Evolutionary conservation across 2,113 vertebrate genomes (phyloP).

Genomic region (Thamnaconus septentrionalis): DNA sequence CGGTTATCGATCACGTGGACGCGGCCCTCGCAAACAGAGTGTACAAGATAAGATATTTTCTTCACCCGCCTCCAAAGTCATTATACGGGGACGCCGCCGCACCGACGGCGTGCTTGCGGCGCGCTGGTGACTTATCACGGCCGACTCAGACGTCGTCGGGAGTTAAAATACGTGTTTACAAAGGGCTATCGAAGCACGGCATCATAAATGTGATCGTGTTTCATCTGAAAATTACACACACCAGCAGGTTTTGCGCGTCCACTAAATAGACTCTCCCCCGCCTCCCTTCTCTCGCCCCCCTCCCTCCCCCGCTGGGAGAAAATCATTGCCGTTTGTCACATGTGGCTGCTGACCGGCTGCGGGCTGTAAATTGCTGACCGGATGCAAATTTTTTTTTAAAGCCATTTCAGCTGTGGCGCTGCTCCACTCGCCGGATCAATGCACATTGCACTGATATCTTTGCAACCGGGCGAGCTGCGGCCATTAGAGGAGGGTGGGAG

Average conservation of each 20-base stretch:
- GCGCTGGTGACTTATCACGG: conserved; percentile 14
- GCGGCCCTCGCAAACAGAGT: no score
- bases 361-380: conserved; percentile 25
- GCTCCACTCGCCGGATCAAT: conserved; percentile 23
- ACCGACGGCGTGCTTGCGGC: background rate
- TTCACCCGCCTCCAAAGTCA: no score
- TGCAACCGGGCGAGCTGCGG: background rate
- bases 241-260: conserved; percentile 18
- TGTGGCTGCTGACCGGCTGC: conserved; percentile 32
- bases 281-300: background rate
- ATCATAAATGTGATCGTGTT: conserved; percentile 32
- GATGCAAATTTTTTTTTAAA: conserved; percentile 5
- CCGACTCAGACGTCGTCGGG: conserved; percentile 33
- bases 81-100: background rate
- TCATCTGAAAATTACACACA: conserved; percentile 21
- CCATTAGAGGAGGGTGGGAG: background rate
- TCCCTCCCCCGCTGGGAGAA: conserved; percentile 6
- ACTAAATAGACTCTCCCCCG: conserved; percentile 6
- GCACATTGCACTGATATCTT: background rate
- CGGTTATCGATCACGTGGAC: no score
- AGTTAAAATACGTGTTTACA: conserved; percentile 44
- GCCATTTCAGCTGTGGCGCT: background rate
- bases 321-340: conserved; percentile 39
- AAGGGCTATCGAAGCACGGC: conserved; percentile 19
- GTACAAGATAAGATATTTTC: no score